Evolutionary conservation across 2,797 vertebrate species (phyloP), one percentile per base, ranked within the genome.

Genomic region (Microctenopoma lineatum): DNA sequence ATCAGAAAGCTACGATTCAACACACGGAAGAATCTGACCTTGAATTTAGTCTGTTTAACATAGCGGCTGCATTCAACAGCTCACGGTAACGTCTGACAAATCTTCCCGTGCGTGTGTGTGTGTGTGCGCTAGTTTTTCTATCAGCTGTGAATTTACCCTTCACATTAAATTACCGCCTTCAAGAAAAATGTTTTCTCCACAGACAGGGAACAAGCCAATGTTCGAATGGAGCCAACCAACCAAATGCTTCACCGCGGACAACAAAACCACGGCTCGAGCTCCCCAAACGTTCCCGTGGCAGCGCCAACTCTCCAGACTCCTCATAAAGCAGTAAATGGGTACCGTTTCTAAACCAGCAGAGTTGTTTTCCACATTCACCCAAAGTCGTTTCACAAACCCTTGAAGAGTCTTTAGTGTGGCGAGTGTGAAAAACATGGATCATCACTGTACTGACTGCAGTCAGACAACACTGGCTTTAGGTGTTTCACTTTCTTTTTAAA

Each of bases 1-100:
- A 61, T 53, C 25, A 12, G n/a, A 70, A 60, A 66, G 42, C 47
- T 41, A 7, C 38, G 26, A 73, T 64, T 71, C 53, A 53, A 78
- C 42, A 25, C 26, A 6, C 5, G 39, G 29, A 29, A 25, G 27
- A 12, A 27, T n/a, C 53, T 59, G 57, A 46, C 55, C 65, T 59
- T 13, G 52, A 8, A n/a, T 61, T 54, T 5, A 50, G 32, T 46
- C 50, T 59, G 41, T 66, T 58, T 64, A 56, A 36, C 39, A 32
- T 32, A 32, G 29, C 29, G 1, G 29, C 29, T 32, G 29, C 7
- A 32, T 32, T 57, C 36, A 57, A 27, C 5, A 47, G 54, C 63
- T 56, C 25, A 4, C 4, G 3, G 38, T 29, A 59, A 47, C 14
- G 38, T 65, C 52, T 67, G 50, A 50, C 74, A 32, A 26, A 14